Conservation (phyloP, 2,888 invertebrate species). For the Serripes groenlandicus region DNA sequence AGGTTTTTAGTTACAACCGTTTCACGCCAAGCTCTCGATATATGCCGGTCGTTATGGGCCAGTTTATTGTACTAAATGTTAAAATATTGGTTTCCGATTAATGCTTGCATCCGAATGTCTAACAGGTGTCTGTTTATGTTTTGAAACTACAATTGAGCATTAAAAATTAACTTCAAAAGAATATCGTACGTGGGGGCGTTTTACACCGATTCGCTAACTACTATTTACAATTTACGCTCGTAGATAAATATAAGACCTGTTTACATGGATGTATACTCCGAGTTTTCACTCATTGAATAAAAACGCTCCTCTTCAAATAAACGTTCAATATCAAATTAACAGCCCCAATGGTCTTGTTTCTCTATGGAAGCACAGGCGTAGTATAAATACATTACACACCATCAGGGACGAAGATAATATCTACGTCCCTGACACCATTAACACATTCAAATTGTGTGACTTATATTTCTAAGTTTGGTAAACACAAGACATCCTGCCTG, state of each 20-base stretch:
- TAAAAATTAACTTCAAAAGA: background rate
- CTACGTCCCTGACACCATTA: no score
- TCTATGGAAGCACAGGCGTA: background rate
- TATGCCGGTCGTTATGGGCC: no score
- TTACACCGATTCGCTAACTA: background rate
- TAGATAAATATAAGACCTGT: background rate
- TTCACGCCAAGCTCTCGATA: no score
- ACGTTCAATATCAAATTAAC: conserved; percentile 8
- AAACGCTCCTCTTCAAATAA: conserved; percentile 2
- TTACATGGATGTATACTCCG: background rate
- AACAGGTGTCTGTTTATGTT: background rate
- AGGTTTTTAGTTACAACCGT: no score
- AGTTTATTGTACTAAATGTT: no score
- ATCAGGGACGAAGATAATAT: no score
- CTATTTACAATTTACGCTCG: background rate
- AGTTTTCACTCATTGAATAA: background rate
- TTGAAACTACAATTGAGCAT: background rate
- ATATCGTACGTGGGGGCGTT: background rate
- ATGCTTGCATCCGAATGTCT: no score
- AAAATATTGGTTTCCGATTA: no score
- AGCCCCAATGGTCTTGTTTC: background rate
- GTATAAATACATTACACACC: no score
- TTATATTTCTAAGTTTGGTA: no score
- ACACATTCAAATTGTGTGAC: no score
- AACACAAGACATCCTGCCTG: no score